Conservation (phyloP, 2,888 invertebrate genomes). For the Sinohyriopsis cumingii region DNA sequence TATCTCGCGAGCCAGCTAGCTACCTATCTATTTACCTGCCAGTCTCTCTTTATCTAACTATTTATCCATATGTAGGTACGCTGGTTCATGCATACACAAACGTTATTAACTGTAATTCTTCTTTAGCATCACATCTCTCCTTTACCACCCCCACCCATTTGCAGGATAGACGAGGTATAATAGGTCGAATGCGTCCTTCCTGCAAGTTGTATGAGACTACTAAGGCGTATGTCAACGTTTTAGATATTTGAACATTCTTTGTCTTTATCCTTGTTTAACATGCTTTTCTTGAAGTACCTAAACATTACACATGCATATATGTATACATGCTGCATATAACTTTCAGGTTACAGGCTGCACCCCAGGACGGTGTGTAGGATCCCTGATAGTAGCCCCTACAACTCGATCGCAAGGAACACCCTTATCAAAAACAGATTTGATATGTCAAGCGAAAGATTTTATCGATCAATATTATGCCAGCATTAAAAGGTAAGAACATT, state of each 20-base stretch:
- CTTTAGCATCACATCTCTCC: too few relatives aligned
- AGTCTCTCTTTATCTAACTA: conserved; percentile 5
- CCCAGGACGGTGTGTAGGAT: conserved; percentile 62
- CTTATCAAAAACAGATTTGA: conserved; percentile 78
- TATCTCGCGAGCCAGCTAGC: too few relatives aligned
- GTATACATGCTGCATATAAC: not conserved
- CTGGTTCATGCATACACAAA: not conserved
- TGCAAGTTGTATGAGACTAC: too few relatives aligned
- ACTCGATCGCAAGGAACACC: conserved; percentile 19
- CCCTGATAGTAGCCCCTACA: conserved; percentile 48
- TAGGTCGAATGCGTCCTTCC: too few relatives aligned
- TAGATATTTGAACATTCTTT: too few relatives aligned
- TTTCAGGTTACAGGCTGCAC: conserved; percentile 62
- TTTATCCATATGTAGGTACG: not conserved
- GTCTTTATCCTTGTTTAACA: too few relatives aligned
- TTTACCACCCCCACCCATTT: too few relatives aligned
- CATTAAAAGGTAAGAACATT: conserved; percentile 82
- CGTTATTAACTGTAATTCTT: too few relatives aligned
- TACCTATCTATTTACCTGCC: conserved; percentile 12
- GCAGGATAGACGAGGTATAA: too few relatives aligned
- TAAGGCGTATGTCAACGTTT: too few relatives aligned
- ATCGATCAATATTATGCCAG: conserved; percentile 94
- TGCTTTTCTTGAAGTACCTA: too few relatives aligned
- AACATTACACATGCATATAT: too few relatives aligned
- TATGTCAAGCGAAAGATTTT: conserved; percentile 90